Percentiles rank a stretch among this genome's conserved stretches.
Evolutionary conservation across 2,888 invertebrate genomes (phyloP).

Genomic region (Acronicta aceris): DNA sequence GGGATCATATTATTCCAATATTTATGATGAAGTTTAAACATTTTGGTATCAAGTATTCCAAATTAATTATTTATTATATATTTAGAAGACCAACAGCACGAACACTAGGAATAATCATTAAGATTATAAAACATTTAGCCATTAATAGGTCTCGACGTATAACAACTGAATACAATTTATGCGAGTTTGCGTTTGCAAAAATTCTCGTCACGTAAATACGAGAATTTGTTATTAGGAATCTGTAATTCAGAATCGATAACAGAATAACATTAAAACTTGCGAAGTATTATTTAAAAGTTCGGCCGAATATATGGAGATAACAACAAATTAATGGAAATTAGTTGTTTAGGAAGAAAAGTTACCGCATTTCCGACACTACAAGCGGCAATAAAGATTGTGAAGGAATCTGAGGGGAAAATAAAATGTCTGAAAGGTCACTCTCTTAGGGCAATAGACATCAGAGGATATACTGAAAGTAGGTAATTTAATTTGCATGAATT

Average conservation of each 20-base stretch:
- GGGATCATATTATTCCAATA: too few relatives aligned
- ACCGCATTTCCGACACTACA: constrained; percentile 35
- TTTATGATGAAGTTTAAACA: background rate
- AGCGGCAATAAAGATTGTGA: constrained; percentile 37
- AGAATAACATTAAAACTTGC: constrained; percentile 47
- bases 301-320: constrained; percentile 13
- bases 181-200: constrained; percentile 5
- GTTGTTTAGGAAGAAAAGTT: constrained; percentile 42
- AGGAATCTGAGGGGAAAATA: constrained; percentile 30
- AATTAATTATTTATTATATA: too few relatives aligned
- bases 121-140: too few relatives aligned
- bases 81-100: too few relatives aligned
- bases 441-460: constrained; percentile 18
- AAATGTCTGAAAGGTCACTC: constrained; percentile 22
- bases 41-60: background rate
- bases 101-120: too few relatives aligned
- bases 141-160: too few relatives aligned
- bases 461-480: constrained; percentile 8
- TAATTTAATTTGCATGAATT: constrained; percentile 25
- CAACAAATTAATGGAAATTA: constrained; percentile 50
- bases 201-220: constrained; percentile 20
- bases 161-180: too few relatives aligned
- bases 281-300: constrained; percentile 46
- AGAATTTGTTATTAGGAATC: constrained; percentile 11
- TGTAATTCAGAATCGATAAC: constrained; percentile 34